These are phyloP conservation scores for Leucozona laternaria DNA, from an alignment of 2,888 invertebrate genomes.

Conservation along the genomic window DNA sequence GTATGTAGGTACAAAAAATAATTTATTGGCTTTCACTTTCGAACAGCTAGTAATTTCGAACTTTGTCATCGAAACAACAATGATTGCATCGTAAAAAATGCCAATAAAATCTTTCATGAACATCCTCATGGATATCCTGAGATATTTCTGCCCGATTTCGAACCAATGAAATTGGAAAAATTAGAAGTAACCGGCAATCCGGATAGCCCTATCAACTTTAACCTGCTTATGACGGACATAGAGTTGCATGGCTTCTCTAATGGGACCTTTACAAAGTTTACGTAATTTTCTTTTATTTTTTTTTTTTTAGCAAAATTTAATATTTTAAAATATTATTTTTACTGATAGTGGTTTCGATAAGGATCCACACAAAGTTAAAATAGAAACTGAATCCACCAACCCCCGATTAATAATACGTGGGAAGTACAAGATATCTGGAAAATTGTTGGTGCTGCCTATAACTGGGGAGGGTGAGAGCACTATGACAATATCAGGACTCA, in stretches of 20 bases:
- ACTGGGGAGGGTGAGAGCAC: conserved; percentile 76
- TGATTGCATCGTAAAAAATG: conserved; percentile 76
- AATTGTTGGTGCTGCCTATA: conserved; percentile 78
- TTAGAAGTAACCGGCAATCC: conserved; percentile 75
- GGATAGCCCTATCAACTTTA: conserved; percentile 75
- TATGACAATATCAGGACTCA: conserved; percentile 71
- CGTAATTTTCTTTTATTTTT: not conserved
- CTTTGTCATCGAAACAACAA: conserved; percentile 77
- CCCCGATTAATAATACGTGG: conserved; percentile 75
- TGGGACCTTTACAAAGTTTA: conserved; percentile 61
- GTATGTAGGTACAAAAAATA: not conserved
- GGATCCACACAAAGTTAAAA: conserved; percentile 76
- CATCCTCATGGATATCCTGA: conserved; percentile 76
- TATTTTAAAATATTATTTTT: not conserved
- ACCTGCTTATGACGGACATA: conserved; percentile 76
- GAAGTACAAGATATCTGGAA: conserved; percentile 78
- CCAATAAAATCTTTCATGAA: conserved; percentile 58
- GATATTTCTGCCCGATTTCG: conserved; percentile 66
- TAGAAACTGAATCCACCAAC: conserved; percentile 38
- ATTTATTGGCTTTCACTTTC: not conserved
- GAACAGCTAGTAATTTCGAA: conserved; percentile 34
- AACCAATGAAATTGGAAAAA: conserved; percentile 74
- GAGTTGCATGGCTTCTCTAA: conserved; percentile 75
- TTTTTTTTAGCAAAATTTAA: not conserved
- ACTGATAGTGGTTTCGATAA: conserved; percentile 77